Evolutionary conservation across 2,797 vertebrate genomes (phyloP), one percentile per base, ranked within the genome.

Genomic region (Crocodylus rhombifer): DNA sequence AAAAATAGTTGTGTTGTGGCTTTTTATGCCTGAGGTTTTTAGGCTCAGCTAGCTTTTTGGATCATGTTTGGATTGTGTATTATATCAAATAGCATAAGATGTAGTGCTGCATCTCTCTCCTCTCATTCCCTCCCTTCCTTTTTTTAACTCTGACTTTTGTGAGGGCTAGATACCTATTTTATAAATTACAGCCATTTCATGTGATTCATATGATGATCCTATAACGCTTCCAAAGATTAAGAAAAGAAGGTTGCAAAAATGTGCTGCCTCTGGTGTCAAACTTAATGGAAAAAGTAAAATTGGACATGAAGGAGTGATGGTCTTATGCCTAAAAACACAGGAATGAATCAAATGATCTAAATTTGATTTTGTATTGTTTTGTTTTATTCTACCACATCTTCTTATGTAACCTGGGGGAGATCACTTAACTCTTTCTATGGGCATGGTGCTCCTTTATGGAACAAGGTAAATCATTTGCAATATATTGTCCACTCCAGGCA

Each of bases 151-250:
- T 64, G 56, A 14, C 30, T 20, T 75, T 60, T 65, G 30, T 33
- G 17, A 56, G 71, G 93, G 86, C 51, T 1, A 2, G 42, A 18
- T 74, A 16, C 77, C 57, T 84, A 57, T 67, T 93, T 91, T 2
- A 1, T 51, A 60, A 36, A 4, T 30, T 84, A 56, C 36, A 89
- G 80, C 20, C 74, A 90, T 77, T 60, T 90, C 33, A 89, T 74
- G 79, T 5, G 23, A 79, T 77, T 57, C 57, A 10, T 88, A n/a
- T 15, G 86, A 67, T 58, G 60, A 63, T 42, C 82, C 73, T 76
- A 4, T 14, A 88, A 93, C 93, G 11, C 77, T 94, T 83, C 58
- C 62, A 71, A 89, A 56, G 79, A 81, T 94, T 94, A 91, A 85
- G 42, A 93, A 86, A 88, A 69, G 80, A 89, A 91, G 18, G 5